A percentile compares a stretch with the other conserved stretches of the same genome.
phyloP scores from a whole-genome alignment of 2,113 vertebrate genomes.

The Aythya baeri region DNA sequence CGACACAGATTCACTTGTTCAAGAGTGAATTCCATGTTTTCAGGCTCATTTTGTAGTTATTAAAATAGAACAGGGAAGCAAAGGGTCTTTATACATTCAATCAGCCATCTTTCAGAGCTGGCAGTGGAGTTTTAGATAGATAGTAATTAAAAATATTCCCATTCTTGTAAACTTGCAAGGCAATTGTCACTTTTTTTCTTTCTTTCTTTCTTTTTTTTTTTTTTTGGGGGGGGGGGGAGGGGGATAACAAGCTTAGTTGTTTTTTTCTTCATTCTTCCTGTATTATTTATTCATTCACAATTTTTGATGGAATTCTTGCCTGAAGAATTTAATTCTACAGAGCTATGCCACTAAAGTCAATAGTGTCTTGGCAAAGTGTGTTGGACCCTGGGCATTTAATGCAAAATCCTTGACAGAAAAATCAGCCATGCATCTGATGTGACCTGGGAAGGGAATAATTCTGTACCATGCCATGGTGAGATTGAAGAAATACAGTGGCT shows the following conservation, averaged over 20 bases:
- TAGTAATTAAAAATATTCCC: background rate
- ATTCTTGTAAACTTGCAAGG: background rate
- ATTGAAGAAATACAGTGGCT: background rate
- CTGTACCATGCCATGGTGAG: background rate
- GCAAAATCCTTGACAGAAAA: background rate
- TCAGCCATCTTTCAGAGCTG: background rate
- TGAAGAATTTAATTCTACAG: background rate
- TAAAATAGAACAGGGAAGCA: background rate
- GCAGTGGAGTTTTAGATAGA: background rate
- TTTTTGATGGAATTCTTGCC: background rate
- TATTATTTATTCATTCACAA: background rate
- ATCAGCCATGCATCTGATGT: background rate
- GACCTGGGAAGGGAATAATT: background rate
- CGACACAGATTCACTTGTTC: background rate
- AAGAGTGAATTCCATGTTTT: background rate
- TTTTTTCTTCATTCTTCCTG: background rate
- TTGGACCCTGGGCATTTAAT: background rate
- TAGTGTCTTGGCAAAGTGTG: rapidly evolving
- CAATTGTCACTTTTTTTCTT: background rate
- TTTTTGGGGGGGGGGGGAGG: background rate
- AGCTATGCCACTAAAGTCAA: background rate
- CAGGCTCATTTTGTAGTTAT: background rate
- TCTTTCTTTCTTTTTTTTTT: background rate
- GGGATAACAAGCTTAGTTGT: background rate
- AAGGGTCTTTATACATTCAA: background rate